Evolutionary conservation across 2,113 vertebrate genomes (phyloP).

Genomic region (Anguilla japonica): DNA sequence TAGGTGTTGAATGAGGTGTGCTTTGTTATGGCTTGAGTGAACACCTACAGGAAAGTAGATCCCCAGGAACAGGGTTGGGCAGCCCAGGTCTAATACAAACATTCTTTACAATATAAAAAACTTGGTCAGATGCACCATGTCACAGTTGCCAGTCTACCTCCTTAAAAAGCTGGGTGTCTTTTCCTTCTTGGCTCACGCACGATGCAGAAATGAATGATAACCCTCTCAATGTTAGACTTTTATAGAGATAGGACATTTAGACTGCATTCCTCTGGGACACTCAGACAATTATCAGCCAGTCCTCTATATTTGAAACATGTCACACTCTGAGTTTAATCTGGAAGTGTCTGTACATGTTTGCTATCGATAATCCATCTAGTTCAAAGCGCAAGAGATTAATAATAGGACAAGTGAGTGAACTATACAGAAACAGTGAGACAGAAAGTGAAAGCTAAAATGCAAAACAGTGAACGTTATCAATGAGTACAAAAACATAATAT

Average conservation of each 20-base stretch:
- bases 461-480: not conserved
- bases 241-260: not conserved
- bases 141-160: not conserved
- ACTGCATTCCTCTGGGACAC: not conserved
- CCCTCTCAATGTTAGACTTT: not conserved
- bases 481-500: too few relatives aligned
- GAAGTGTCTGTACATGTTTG: not conserved
- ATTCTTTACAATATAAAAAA: not conserved
- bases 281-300: not conserved
- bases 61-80: too few relatives aligned
- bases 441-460: not conserved
- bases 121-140: not conserved
- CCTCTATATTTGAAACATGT: slow-evolving; percentile 8
- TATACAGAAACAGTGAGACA: not conserved
- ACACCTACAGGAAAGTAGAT: too few relatives aligned
- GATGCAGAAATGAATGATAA: not conserved
- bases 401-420: not conserved
- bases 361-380: not conserved
- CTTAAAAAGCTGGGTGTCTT: not conserved
- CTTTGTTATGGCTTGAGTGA: too few relatives aligned
- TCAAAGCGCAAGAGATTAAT: not conserved
- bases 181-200: not conserved
- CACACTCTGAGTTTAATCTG: not conserved
- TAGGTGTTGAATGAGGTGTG: too few relatives aligned
- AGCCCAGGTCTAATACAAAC: too few relatives aligned